phyloP scores from a whole-genome alignment of 2,888 invertebrate genomes.

The Eucriotettix oculatus region DNA sequence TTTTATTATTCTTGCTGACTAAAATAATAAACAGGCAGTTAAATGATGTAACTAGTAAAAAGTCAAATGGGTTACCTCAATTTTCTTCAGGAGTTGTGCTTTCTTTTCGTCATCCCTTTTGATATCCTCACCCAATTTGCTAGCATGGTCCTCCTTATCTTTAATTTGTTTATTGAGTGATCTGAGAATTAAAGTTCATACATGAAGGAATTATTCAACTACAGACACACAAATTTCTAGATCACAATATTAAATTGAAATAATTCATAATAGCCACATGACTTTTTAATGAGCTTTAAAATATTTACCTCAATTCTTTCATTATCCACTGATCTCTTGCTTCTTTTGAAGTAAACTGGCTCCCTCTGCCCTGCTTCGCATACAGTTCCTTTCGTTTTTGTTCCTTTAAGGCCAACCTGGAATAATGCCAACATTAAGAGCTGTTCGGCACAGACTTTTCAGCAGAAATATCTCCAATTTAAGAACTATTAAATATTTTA shows the following conservation, averaged over 20 bases:
- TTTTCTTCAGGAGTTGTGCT: conserved; percentile 44
- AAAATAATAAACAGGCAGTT: too few species aligned
- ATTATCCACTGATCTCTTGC: conserved; percentile 96
- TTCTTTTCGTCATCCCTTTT: conserved; percentile 71
- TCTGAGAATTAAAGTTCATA: conserved; percentile 22
- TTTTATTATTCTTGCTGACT: too few species aligned
- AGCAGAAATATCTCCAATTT: neutral
- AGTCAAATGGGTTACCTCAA: conserved; percentile 31
- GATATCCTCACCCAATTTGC: conserved; percentile 73
- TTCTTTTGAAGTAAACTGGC: conserved; percentile 85
- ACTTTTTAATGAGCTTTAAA: neutral
- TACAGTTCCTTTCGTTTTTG: conserved; percentile 93
- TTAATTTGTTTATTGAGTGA: conserved; percentile 84
- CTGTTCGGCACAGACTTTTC: neutral
- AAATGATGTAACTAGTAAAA: neutral
- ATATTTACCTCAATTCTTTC: conserved; percentile 74
- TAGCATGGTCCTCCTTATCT: conserved; percentile 80
- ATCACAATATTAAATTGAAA: neutral
- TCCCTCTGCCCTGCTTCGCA: conserved; percentile 94
- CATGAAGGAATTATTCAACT: too few species aligned
- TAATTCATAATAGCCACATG: neutral
- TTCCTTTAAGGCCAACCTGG: conserved; percentile 67
- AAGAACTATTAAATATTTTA: neutral
- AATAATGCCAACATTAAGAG: conserved; percentile 3
- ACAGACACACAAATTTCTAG: neutral